Evolutionary conservation across 2,888 invertebrate genomes (phyloP).

Genomic region (Eupithecia abbreviata): DNA sequence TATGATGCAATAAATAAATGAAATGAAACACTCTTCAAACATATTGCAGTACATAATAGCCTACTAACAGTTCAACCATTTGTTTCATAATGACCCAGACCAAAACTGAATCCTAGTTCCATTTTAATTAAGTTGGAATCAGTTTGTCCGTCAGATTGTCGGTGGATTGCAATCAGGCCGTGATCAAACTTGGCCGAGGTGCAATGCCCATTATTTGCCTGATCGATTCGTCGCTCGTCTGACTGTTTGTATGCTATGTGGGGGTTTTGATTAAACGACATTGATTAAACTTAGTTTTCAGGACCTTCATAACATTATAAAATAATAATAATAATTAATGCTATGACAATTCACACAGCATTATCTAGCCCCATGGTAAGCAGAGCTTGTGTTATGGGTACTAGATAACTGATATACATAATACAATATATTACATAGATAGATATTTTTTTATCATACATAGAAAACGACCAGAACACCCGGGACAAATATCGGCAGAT

Average conservation of each 20-base stretch:
- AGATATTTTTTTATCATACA: too few species aligned
- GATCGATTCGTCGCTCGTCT: constrained; percentile 28
- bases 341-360: too few species aligned
- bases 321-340: too few species aligned
- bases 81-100: background rate
- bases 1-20: too few species aligned
- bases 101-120: background rate
- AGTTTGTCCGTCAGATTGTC: constrained; percentile 1
- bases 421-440: too few species aligned
- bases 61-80: background rate
- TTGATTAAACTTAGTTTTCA: background rate
- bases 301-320: background rate
- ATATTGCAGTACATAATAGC: too few species aligned
- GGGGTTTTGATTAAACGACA: background rate
- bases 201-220: constrained; percentile 29
- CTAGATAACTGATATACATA: too few species aligned
- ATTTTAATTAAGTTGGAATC: background rate
- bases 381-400: too few species aligned
- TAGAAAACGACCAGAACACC: too few species aligned
- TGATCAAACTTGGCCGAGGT: constrained; percentile 15
- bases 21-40: too few species aligned
- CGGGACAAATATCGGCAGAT: too few species aligned
- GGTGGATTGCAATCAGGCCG: constrained; percentile 23
- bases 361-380: too few species aligned
- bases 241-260: constrained; percentile 17